Conservation (phyloP, 2,113 vertebrate genomes). For the Lampris megalopsis region DNA sequence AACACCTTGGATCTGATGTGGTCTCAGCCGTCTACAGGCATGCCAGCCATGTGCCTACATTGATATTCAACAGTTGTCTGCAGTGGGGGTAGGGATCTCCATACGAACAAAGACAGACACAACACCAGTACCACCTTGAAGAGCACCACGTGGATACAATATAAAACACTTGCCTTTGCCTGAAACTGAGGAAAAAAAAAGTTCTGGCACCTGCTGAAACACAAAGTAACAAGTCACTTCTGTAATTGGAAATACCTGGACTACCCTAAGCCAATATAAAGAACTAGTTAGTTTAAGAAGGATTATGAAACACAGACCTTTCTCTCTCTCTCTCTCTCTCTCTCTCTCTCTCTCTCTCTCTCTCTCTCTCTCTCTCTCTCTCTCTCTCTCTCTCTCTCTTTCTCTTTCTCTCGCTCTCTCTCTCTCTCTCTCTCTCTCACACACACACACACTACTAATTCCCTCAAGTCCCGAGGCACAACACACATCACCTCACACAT, state of each 20-base stretch:
- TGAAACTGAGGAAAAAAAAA: neutral
- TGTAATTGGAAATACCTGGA: no score
- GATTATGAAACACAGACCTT: no score
- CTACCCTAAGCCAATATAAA: no score
- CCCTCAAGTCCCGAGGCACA: neutral
- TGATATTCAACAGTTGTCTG: neutral
- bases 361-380: neutral
- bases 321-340: neutral
- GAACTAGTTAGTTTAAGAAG: no score
- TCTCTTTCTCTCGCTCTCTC: neutral
- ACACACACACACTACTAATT: neutral
- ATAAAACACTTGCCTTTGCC: neutral
- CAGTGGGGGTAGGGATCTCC: neutral
- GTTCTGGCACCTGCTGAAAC: neutral
- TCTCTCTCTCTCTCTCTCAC: neutral
- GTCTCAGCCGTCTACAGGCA: neutral
- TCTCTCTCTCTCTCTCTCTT: neutral
- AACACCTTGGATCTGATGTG: neutral
- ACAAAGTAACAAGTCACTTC: neutral
- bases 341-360: neutral
- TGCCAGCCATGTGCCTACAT: neutral
- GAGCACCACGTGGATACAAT: neutral
- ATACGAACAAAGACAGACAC: neutral
- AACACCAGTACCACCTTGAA: no score
- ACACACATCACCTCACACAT: neutral